Evolutionary conservation across 2,113 vertebrate species (phyloP).

Genomic region (Illadopsis cleaveri): DNA sequence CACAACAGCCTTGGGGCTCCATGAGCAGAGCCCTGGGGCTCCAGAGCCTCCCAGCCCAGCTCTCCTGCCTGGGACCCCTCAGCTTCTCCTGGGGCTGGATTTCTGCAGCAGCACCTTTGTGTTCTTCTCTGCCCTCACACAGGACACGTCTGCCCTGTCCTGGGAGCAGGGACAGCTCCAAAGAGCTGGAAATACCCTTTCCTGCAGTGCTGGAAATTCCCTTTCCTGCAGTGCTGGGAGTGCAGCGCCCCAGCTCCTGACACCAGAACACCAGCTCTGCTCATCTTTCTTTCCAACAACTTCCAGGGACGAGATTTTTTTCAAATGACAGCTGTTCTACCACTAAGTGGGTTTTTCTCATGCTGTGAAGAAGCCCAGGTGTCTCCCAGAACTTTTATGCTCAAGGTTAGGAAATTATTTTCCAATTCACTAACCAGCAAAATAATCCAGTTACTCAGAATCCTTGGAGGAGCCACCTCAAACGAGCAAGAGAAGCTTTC

Average conservation of each 20-base stretch:
- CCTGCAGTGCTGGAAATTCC: not conserved
- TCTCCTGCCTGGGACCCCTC: not conserved
- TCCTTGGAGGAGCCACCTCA: not conserved
- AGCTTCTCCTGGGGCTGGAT: not conserved
- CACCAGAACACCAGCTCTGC: not conserved
- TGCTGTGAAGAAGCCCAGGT: not conserved
- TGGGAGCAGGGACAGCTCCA: not conserved
- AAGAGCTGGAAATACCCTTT: not conserved
- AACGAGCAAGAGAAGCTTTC: not conserved
- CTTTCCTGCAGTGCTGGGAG: not conserved
- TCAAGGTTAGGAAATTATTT: not conserved
- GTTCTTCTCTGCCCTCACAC: not conserved
- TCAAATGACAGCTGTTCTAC: not conserved
- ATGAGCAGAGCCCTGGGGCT: not conserved
- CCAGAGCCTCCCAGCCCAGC: no score
- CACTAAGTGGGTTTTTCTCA: not conserved
- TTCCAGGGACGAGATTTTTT: not conserved
- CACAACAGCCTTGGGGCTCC: not conserved
- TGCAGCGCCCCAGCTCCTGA: not conserved
- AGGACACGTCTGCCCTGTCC: not conserved
- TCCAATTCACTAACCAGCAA: not conserved
- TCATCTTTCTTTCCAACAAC: not conserved
- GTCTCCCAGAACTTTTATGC: not conserved
- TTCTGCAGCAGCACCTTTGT: not conserved
- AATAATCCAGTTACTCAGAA: not conserved